These are phyloP conservation scores for Semaprochilodus insignis DNA, from an alignment of 2,797 vertebrate genomes.

Conservation along the genomic window DNA sequence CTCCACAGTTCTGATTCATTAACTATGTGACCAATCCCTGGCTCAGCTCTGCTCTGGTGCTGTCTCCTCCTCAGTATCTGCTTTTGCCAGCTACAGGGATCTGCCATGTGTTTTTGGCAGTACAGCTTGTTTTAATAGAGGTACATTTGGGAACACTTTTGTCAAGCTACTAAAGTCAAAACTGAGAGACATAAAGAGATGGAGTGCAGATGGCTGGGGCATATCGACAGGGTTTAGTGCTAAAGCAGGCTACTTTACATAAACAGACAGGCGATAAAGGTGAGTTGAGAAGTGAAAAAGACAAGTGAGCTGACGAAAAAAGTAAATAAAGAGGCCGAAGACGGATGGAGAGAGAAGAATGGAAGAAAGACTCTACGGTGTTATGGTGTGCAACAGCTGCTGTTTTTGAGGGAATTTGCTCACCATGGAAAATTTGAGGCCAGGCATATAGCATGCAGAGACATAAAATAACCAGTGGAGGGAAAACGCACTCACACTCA, in stretches of 20 bases:
- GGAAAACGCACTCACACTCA: slow-evolving; percentile 33
- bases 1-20: slow-evolving; percentile 32
- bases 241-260: slow-evolving; percentile 30
- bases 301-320: slow-evolving; percentile 25
- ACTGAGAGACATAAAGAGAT: slow-evolving; percentile 35
- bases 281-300: slow-evolving; percentile 65
- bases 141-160: slow-evolving; percentile 50
- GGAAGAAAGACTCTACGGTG: slow-evolving; percentile 29
- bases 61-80: slow-evolving; percentile 29
- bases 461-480: slow-evolving; percentile 52
- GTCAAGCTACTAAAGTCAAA: slow-evolving; percentile 46
- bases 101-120: slow-evolving; percentile 53
- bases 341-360: slow-evolving; percentile 45
- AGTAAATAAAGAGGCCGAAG: slow-evolving; percentile 33
- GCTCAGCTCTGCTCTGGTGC: slow-evolving; percentile 8
- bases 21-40: slow-evolving; percentile 27
- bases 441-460: slow-evolving; percentile 48
- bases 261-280: slow-evolving; percentile 38
- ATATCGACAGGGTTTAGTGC: slow-evolving; percentile 39
- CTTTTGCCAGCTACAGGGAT: slow-evolving; percentile 49
- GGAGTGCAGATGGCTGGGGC: slow-evolving; percentile 35
- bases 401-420: slow-evolving; percentile 51
- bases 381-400: slow-evolving; percentile 47
- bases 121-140: slow-evolving; percentile 57
- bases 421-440: slow-evolving; percentile 59